phyloP scores from a whole-genome alignment of 2,113 vertebrate species.

The Narcine bancroftii region DNA sequence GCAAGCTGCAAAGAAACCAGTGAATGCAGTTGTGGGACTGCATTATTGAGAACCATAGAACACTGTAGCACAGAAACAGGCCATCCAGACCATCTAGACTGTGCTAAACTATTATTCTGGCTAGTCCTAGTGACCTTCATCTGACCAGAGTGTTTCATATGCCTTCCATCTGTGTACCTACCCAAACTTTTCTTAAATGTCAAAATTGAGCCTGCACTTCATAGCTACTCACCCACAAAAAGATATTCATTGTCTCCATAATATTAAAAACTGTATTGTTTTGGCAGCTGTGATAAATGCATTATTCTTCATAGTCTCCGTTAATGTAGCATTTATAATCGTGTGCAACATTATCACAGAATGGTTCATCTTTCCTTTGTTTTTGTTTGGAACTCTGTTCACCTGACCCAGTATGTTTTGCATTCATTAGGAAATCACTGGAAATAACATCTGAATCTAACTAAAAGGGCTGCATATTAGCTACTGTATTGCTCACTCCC shows the following conservation, averaged over 20 bases:
- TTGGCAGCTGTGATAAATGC: background rate
- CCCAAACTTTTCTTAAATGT: too few relatives aligned
- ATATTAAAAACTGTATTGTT: background rate
- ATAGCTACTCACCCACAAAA: background rate
- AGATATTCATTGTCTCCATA: background rate
- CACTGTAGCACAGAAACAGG: too few relatives aligned
- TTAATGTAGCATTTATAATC: background rate
- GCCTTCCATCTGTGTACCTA: too few relatives aligned
- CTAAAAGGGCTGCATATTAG: background rate
- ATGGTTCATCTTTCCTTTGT: background rate
- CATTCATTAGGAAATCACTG: background rate
- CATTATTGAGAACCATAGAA: too few relatives aligned
- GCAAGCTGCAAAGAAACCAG: background rate
- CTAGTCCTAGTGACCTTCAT: too few relatives aligned
- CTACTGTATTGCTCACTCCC: background rate
- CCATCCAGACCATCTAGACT: too few relatives aligned
- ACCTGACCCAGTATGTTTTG: background rate
- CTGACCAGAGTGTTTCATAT: too few relatives aligned
- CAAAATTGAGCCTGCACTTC: background rate
- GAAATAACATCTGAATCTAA: background rate
- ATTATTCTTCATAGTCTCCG: background rate
- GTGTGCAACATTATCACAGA: background rate
- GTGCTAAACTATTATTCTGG: too few relatives aligned
- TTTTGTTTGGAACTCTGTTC: background rate
- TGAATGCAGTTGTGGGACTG: background rate